phyloP scores from a whole-genome alignment of 2,797 vertebrate species.

The Adrianichthys oophorus region DNA sequence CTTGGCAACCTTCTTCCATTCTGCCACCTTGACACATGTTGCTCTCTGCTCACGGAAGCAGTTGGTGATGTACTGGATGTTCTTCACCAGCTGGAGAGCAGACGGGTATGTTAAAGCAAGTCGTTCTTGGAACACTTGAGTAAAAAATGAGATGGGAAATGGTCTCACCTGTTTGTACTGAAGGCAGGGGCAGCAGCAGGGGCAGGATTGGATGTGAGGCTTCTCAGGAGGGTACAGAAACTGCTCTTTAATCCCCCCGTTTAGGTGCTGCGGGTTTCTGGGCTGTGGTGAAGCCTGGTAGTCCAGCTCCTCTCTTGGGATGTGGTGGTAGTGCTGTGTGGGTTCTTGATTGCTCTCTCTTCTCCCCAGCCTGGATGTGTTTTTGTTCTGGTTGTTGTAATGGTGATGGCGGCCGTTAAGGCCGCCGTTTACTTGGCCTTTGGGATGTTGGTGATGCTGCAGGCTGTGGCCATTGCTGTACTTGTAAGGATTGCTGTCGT shows the following conservation, averaged over 20 bases:
- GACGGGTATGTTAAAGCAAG: neutral
- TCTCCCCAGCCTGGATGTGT: constrained; percentile 31
- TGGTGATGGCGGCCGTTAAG: constrained; percentile 33
- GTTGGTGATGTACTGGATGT: constrained; percentile 93
- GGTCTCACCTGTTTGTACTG: constrained; percentile 68
- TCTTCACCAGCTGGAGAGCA: constrained; percentile 77
- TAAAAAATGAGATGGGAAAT: neutral
- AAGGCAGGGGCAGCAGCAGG: constrained; percentile 78
- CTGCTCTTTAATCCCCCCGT: constrained; percentile 59
- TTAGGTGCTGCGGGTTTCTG: constrained; percentile 65
- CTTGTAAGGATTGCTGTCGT: constrained; percentile 43
- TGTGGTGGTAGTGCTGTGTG: constrained; percentile 61
- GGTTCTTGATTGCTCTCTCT: constrained; percentile 49
- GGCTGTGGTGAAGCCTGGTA: constrained; percentile 57
- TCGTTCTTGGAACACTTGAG: constrained; percentile 4
- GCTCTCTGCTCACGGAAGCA: constrained; percentile 91
- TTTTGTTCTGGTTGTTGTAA: constrained; percentile 61
- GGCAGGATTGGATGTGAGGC: constrained; percentile 36
- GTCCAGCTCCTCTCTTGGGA: constrained; percentile 61
- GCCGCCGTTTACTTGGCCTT: constrained; percentile 42
- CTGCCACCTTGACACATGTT: constrained; percentile 85
- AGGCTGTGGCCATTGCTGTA: constrained; percentile 54
- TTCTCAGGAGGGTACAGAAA: constrained; percentile 58
- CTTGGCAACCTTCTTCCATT: constrained; percentile 98
- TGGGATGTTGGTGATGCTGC: constrained; percentile 47